These are phyloP conservation scores for Bubalus kerabau DNA, from an alignment of 2,113 vertebrate species.

Conservation along the genomic window DNA sequence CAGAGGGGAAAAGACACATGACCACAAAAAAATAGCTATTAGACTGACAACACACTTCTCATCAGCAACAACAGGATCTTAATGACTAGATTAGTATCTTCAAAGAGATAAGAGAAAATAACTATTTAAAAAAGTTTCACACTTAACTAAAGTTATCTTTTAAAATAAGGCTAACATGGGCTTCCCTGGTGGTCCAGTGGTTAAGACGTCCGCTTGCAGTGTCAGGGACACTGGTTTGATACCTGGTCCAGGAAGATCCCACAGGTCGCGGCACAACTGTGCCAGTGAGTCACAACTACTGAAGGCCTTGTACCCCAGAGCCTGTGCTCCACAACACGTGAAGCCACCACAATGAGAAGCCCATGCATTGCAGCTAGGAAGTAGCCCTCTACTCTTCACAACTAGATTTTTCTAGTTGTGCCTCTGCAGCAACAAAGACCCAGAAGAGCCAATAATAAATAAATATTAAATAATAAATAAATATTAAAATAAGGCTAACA, in stretches of 20 bases:
- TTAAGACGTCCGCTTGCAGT: neutral
- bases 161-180: neutral
- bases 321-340: neutral
- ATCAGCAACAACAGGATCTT: neutral
- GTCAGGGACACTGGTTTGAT: neutral
- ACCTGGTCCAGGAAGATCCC: neutral
- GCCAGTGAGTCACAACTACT: neutral
- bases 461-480: neutral
- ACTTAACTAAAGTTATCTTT: neutral
- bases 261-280: fast-evolving
- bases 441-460: neutral
- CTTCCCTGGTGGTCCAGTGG: neutral
- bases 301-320: neutral
- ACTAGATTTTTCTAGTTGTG: neutral
- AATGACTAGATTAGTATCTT: neutral
- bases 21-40: neutral
- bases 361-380: neutral
- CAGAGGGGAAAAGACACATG: neutral
- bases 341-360: neutral
- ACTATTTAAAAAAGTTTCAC: neutral
- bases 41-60: neutral
- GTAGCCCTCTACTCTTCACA: neutral
- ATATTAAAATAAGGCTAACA: neutral
- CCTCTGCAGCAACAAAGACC: neutral
- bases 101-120: constrained; percentile 26